Evolutionary conservation across 2,797 vertebrate genomes (phyloP).

Genomic region (Craterocephalus amniculus): DNA sequence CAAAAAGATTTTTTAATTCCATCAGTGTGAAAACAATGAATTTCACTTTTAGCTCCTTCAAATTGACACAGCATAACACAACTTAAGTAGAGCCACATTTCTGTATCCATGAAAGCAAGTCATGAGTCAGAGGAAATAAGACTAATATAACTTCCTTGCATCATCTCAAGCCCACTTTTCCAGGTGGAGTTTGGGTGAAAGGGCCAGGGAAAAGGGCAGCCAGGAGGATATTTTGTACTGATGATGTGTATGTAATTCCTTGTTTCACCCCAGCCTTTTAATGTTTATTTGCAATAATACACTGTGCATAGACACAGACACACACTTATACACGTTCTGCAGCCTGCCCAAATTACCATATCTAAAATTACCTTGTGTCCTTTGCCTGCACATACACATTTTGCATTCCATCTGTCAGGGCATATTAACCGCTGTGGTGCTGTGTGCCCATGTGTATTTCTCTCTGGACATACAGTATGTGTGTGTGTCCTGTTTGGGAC

Average conservation of each 20-base stretch:
- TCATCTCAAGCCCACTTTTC: background rate
- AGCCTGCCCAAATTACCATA: conserved; percentile 47
- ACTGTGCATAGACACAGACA: conserved; percentile 6
- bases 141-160: background rate
- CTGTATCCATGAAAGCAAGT: background rate
- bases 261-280: conserved; percentile 21
- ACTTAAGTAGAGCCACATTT: background rate
- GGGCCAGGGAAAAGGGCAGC: conserved; percentile 17
- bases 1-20: no score
- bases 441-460: conserved; percentile 17
- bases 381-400: conserved; percentile 42
- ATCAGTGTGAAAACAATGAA: no score
- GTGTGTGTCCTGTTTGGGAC: conserved; percentile 7
- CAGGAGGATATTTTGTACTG: conserved; percentile 25
- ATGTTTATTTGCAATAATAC: conserved; percentile 37
- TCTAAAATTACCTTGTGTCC: conserved; percentile 59
- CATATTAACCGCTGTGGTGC: conserved; percentile 30
- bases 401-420: conserved; percentile 30
- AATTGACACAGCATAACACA: background rate
- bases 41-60: no score
- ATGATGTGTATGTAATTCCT: conserved; percentile 16
- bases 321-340: conserved; percentile 21
- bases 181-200: conserved; percentile 1
- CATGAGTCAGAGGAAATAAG: conserved; percentile 1
- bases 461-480: conserved; percentile 1